Conservation (phyloP, 2,797 vertebrate species). For the Protonibea diacanthus region DNA sequence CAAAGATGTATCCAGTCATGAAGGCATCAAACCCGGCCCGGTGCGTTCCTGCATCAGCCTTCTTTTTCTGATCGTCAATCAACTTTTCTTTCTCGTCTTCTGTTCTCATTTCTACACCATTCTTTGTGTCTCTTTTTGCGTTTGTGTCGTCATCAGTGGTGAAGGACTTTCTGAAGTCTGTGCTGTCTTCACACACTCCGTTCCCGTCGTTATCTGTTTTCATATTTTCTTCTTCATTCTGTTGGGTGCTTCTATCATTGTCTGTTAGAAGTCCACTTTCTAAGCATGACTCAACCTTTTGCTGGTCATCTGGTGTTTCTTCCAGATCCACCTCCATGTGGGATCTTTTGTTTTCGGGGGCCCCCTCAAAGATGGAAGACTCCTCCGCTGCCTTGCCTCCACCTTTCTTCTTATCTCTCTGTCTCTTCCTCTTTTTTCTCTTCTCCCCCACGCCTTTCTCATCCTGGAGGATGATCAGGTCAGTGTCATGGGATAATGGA, state of each 20-base stretch:
- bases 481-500: conserved; percentile 92
- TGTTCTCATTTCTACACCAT: background rate
- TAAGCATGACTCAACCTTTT: background rate
- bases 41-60: conserved; percentile 88
- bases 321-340: conserved; percentile 64
- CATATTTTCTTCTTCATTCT: conserved; percentile 19
- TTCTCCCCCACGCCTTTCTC: conserved; percentile 88
- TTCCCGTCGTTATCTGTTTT: conserved; percentile 27
- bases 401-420: conserved; percentile 79
- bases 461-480: conserved; percentile 94
- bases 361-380: conserved; percentile 44
- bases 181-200: conserved; percentile 4
- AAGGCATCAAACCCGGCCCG: conserved; percentile 97
- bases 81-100: background rate
- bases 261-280: conserved; percentile 11
- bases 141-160: background rate
- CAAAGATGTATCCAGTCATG: conserved; percentile 97
- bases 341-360: conserved; percentile 74
- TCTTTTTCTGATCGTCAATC: conserved; percentile 50
- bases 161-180: background rate
- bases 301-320: conserved; percentile 24
- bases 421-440: conserved; percentile 86
- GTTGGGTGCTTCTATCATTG: conserved; percentile 13
- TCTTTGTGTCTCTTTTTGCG: background rate
- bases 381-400: conserved; percentile 18